phyloP scores from a whole-genome alignment of 2,113 vertebrate species.

The Sinocyclocheilus maitianheensis region DNA sequence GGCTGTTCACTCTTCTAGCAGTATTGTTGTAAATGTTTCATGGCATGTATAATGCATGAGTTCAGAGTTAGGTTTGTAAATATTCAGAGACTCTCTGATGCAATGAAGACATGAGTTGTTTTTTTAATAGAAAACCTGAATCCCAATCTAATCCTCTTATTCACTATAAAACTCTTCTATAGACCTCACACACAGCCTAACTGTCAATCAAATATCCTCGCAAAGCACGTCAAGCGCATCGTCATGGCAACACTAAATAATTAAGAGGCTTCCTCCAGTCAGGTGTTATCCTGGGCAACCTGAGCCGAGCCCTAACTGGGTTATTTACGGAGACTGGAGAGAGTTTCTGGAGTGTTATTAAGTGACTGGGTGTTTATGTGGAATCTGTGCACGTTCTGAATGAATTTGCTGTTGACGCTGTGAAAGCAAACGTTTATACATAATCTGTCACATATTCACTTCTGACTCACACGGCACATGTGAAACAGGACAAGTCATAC shows the following conservation, averaged over 20 bases:
- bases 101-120: neutral
- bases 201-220: constrained; percentile 8
- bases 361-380: neutral
- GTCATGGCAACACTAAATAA: constrained; percentile 50
- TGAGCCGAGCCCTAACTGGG: constrained; percentile 17
- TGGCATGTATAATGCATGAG: constrained; percentile 25
- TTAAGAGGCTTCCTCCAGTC: constrained; percentile 34
- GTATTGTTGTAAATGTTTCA: constrained; percentile 18
- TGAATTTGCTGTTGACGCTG: neutral
- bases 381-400: constrained; percentile 19
- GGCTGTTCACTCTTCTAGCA: neutral
- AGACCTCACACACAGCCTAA: neutral
- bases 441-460: constrained; percentile 34
- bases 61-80: constrained; percentile 3
- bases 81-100: constrained; percentile 16
- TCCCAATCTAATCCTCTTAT: neutral
- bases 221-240: constrained; percentile 18
- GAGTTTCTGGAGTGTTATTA: constrained; percentile 32
- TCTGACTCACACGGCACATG: neutral
- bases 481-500: neutral
- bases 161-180: neutral
- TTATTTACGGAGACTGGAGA: constrained; percentile 9
- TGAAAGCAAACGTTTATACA: constrained; percentile 34
- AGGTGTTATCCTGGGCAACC: constrained; percentile 46
- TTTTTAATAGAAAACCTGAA: neutral